A percentile compares a stretch with the other conserved stretches of the same genome.
phyloP scores from a whole-genome alignment of 1,140 invertebrate species.

The Drosophila chauvacae region DNA sequence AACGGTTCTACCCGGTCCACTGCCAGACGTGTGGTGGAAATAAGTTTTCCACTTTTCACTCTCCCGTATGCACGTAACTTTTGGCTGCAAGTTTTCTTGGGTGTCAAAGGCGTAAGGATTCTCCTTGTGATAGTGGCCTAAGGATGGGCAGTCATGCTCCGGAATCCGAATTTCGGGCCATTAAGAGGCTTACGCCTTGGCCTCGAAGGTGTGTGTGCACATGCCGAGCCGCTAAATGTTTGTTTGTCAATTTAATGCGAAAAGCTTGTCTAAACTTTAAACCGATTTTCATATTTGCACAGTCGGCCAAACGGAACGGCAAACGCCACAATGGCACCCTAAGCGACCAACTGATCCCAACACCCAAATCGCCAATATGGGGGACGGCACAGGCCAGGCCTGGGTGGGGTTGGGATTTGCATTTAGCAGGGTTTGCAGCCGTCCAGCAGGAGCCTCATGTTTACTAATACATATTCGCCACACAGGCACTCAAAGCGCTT shows the following conservation, averaged over 20 bases:
- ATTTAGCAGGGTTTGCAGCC: conserved; percentile 32
- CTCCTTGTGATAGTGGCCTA: conserved; percentile 5
- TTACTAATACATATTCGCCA: conserved; percentile 38
- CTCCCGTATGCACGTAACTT: conserved; percentile 43
- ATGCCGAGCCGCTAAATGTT: conserved; percentile 18
- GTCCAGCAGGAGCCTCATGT: conserved; percentile 29
- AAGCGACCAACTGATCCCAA: conserved; percentile 49
- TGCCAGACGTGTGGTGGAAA: conserved; percentile 39
- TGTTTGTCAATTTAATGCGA: conserved; percentile 35
- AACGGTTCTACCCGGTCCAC: conserved; percentile 16
- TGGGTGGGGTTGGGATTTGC: conserved; percentile 38
- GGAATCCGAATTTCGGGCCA: conserved; percentile 15
- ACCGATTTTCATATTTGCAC: conserved; percentile 46
- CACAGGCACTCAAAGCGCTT: conserved; percentile 58
- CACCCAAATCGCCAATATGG: conserved; percentile 65
- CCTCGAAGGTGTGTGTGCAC: conserved; percentile 8
- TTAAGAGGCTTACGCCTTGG: conserved; percentile 49
- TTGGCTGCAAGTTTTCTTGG: conserved; percentile 43
- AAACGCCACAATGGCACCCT: conserved; percentile 51
- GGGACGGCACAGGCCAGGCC: neutral
- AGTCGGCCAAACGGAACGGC: conserved; percentile 25
- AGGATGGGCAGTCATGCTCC: conserved; percentile 13
- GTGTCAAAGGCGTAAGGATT: conserved; percentile 17
- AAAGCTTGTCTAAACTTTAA: conserved; percentile 39
- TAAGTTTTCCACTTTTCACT: conserved; percentile 45